Evolutionary conservation across 2,888 invertebrate species (phyloP), one percentile per base, ranked within the genome.

Genomic region (Andrena trimmerana): DNA sequence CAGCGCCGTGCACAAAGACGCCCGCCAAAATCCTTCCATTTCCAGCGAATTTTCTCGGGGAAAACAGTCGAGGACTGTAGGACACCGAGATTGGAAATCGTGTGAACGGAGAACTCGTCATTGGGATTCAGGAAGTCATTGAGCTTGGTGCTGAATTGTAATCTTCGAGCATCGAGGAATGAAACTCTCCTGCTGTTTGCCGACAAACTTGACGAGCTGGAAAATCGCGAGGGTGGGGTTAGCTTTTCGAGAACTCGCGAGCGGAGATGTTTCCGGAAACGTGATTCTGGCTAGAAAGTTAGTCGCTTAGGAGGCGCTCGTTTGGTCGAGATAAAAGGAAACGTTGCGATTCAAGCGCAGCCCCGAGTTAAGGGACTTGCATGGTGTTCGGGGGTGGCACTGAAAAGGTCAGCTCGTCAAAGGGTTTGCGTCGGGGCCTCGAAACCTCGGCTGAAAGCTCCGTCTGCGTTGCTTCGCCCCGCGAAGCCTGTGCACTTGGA

Each of bases 341-440:
- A 66, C 76, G 60, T 42, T n/a, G 31, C 31, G 66, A 76, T 67
- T 71, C 70, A 10, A 65, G 66, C 27, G 31, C 16, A 42, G 33
- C 31, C 54, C 27, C 63, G 13, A 69, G 50, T 59, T 57, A 68
- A 75, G 33, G 71, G 70, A 82, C 67, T 48, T 24, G 29, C 42
- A 52, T 27, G 10, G 8, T 8, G 42, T 2, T 24, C n/a, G 27
- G 16, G 27, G 63, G 29, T 13, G 8, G 62, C 1, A 33, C 16
- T 76, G 80, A 80, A 69, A 72, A 72, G 80, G 72, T 73, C 72
- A 68, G 50, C 68, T 57, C 72, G 71, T 83, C 67, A 75, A 76
- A 78, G 69, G 57, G 60, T 16, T 78, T 16, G 33, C 31, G 59
- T 20, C 20, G 50, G 72, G 72, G 75, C 57, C 50, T 50, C 7